Evolutionary conservation across 2,888 invertebrate genomes (phyloP).

Genomic region (Argyresthia goedartella): DNA sequence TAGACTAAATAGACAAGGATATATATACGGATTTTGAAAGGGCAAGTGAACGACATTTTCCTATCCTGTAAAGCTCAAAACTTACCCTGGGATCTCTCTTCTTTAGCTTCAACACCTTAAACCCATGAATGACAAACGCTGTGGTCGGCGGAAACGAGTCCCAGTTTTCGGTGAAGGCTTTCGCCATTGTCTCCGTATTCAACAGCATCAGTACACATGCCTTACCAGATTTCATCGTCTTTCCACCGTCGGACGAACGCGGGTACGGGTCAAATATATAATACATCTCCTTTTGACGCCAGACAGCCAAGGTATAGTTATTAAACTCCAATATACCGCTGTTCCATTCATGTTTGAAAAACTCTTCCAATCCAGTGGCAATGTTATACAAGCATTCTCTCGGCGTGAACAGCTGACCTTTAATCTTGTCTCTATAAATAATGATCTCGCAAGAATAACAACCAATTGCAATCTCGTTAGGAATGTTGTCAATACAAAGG

Average conservation of each 20-base stretch:
- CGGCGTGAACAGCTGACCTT: constrained; percentile 57
- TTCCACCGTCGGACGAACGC: constrained; percentile 67
- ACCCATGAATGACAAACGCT: constrained; percentile 71
- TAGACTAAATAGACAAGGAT: background rate
- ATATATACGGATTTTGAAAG: background rate
- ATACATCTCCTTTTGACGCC: constrained; percentile 74
- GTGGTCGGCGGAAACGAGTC: constrained; percentile 52
- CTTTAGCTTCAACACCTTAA: constrained; percentile 70
- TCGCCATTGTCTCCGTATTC: constrained; percentile 68
- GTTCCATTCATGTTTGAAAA: constrained; percentile 63
- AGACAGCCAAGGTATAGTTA: constrained; percentile 68
- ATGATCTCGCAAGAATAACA: constrained; percentile 71
- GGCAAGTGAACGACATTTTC: background rate
- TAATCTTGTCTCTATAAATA: constrained; percentile 64
- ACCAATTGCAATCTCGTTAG: constrained; percentile 67
- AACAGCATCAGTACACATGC: constrained; percentile 75
- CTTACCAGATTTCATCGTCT: constrained; percentile 65
- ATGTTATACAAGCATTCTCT: constrained; percentile 66
- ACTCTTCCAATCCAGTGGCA: constrained; percentile 53
- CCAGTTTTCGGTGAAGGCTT: constrained; percentile 64
- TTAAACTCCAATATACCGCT: constrained; percentile 72
- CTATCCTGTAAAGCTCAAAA: background rate
- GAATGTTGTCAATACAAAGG: constrained; percentile 64
- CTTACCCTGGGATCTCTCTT: constrained; percentile 24
- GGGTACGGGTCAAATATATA: constrained; percentile 77